phyloP scores from a whole-genome alignment of 1,140 invertebrate species.

The Asbolus verrucosus region DNA sequence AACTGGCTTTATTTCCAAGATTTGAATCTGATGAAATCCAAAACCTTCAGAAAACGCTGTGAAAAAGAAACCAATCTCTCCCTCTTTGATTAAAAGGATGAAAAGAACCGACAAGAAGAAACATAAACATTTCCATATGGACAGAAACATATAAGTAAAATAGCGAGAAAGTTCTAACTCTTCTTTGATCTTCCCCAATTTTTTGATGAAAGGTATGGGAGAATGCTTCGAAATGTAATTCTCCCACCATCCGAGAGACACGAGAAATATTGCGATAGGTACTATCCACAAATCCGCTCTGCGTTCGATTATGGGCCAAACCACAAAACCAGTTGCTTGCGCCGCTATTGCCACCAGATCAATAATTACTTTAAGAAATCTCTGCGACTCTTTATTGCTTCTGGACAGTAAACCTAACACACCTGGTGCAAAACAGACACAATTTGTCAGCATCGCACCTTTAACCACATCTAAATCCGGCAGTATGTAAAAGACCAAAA shows the following conservation, averaged over 20 bases:
- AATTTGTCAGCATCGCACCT: conserved; percentile 94
- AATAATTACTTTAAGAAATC: conserved; percentile 83
- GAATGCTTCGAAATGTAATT: conserved; percentile 91
- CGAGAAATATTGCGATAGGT: conserved; percentile 83
- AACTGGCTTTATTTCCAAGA: conserved; percentile 76
- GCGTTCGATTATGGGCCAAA: conserved; percentile 86
- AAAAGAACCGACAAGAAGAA: conserved; percentile 82
- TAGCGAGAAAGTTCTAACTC: conserved; percentile 84
- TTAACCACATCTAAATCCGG: conserved; percentile 93
- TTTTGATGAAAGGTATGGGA: conserved; percentile 82
- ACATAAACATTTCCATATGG: conserved; percentile 87
- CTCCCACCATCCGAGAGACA: conserved; percentile 97
- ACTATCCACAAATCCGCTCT: conserved; percentile 82
- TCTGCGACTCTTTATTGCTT: conserved; percentile 82
- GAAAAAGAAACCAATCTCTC: conserved; percentile 83
- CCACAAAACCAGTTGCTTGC: conserved; percentile 88
- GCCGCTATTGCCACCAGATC: conserved; percentile 85
- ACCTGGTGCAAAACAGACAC: conserved; percentile 89
- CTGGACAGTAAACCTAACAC: conserved; percentile 83
- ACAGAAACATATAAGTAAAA: conserved; percentile 89
- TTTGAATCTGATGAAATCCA: conserved; percentile 80
- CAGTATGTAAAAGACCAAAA: conserved; percentile 88
- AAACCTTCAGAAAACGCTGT: conserved; percentile 81
- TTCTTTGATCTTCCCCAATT: conserved; percentile 85
- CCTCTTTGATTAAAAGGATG: conserved; percentile 79